These are phyloP conservation scores for Rhagonycha fulva DNA, from an alignment of 2,888 invertebrate species.

Conservation along the genomic window DNA sequence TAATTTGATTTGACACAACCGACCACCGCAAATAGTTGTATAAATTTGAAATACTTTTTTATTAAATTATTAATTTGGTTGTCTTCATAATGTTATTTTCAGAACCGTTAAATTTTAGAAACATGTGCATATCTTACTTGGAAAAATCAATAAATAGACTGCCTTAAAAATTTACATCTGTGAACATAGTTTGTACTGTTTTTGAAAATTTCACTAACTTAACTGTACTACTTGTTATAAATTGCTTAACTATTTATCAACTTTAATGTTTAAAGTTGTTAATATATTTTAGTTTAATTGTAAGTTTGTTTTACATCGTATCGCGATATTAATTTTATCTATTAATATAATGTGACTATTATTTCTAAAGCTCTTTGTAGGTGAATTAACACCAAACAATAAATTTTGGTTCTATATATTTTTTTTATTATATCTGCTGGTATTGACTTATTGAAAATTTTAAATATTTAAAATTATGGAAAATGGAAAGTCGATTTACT, in stretches of 20 bases:
- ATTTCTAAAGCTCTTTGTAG: neutral
- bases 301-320: neutral
- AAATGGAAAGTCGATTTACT: too few relatives aligned
- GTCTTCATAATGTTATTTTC: neutral
- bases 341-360: neutral
- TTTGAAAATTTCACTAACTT: neutral
- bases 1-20: neutral
- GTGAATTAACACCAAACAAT: neutral
- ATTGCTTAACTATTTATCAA: neutral
- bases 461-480: too few relatives aligned
- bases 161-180: neutral
- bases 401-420: neutral
- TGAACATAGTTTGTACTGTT: neutral
- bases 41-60: neutral
- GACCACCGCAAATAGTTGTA: neutral
- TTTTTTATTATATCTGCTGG: neutral
- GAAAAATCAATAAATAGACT: conserved; percentile 4
- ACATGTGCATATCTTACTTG: neutral
- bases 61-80: neutral
- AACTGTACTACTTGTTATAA: neutral
- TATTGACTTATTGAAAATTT: too few relatives aligned
- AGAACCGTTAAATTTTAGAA: conserved; percentile 1
- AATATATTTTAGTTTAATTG: neutral
- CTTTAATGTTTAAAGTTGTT: neutral
- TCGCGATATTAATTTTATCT: neutral